These are phyloP conservation scores for Diorhabda sublineata DNA, from an alignment of 1,140 invertebrate species.

Conservation along the genomic window DNA sequence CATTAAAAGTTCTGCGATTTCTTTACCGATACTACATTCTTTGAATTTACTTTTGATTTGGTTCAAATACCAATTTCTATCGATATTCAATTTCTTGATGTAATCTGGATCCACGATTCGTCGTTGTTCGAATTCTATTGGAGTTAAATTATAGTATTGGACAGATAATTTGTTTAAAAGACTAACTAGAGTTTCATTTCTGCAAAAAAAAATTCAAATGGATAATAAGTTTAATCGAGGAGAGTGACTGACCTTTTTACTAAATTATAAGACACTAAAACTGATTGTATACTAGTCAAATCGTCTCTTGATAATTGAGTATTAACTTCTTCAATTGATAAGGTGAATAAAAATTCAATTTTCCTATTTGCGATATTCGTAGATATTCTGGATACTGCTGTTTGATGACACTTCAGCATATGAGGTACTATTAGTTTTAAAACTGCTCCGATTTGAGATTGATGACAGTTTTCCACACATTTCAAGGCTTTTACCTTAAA, in stretches of 20 bases:
- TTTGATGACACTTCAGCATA: conserved; percentile 57
- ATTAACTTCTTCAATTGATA: conserved; percentile 50
- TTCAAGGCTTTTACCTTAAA: conserved; percentile 30
- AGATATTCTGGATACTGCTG: conserved; percentile 58
- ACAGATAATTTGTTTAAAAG: conserved; percentile 57
- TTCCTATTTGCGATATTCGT: conserved; percentile 59
- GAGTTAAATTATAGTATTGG: conserved; percentile 51
- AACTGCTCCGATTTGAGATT: conserved; percentile 60
- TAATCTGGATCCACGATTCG: conserved; percentile 48
- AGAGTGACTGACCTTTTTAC: conserved; percentile 51
- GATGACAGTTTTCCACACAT: conserved; percentile 58
- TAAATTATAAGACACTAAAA: conserved; percentile 51
- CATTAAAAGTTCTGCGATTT: conserved; percentile 59
- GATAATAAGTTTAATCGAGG: conserved; percentile 30
- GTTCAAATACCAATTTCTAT: conserved; percentile 55
- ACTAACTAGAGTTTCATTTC: conserved; percentile 55
- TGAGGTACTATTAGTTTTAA: conserved; percentile 58
- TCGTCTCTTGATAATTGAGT: conserved; percentile 59
- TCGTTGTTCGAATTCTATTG: conserved; percentile 48
- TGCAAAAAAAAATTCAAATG: conserved; percentile 37
- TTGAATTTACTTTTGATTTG: conserved; percentile 55
- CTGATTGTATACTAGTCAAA: conserved; percentile 54
- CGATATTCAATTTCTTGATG: conserved; percentile 49
- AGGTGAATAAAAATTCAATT: conserved; percentile 60
- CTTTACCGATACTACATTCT: conserved; percentile 47